These are phyloP conservation scores for Glyphotaelius pellucidus DNA, from an alignment of 2,888 invertebrate species.

Conservation along the genomic window DNA sequence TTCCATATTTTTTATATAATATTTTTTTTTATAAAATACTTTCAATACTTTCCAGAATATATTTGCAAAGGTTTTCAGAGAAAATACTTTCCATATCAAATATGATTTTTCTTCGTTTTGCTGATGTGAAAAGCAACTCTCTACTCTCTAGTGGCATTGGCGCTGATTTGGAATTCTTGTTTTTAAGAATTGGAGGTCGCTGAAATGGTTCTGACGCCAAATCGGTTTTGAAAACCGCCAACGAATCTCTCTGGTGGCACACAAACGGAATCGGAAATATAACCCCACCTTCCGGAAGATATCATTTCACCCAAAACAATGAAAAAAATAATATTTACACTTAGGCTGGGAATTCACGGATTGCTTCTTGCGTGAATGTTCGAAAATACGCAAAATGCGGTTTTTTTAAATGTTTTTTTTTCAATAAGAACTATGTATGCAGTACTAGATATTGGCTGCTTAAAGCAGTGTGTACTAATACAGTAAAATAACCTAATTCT, in stretches of 20 bases:
- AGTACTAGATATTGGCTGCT: too few relatives aligned
- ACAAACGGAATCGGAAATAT: not conserved
- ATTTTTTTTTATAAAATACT: too few relatives aligned
- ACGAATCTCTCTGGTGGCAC: not conserved
- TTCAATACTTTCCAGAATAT: too few relatives aligned
- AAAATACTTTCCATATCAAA: not conserved
- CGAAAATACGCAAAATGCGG: too few relatives aligned
- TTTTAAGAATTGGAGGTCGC: not conserved
- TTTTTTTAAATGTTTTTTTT: too few relatives aligned
- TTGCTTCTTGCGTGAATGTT: too few relatives aligned
- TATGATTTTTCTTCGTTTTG: not conserved
- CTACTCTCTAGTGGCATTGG: not conserved
- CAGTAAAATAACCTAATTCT: too few relatives aligned
- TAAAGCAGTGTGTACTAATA: too few relatives aligned
- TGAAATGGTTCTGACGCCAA: not conserved
- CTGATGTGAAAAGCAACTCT: not conserved
- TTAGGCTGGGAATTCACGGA: not conserved
- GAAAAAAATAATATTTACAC: not conserved
- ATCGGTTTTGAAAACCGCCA: not conserved
- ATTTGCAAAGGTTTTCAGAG: not conserved
- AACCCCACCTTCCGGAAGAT: not conserved
- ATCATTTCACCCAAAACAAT: not conserved
- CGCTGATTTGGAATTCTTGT: not conserved
- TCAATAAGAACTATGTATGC: too few relatives aligned
- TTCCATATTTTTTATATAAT: too few relatives aligned